Evolutionary conservation across 2,888 invertebrate genomes (phyloP).

Genomic region (Trichogramma dendrolimi): DNA sequence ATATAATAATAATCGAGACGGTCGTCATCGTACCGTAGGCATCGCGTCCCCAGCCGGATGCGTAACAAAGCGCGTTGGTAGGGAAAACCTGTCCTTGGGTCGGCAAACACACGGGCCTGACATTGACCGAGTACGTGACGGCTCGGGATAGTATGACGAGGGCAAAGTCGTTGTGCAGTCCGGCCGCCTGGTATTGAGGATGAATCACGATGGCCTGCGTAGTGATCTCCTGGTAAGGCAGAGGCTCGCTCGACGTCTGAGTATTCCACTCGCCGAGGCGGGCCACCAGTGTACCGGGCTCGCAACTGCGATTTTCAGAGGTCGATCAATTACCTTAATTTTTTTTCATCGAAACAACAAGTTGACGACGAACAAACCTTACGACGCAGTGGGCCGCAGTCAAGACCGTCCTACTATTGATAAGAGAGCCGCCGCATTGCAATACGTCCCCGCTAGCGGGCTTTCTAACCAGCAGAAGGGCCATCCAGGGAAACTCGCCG

Average conservation of each 20-base stretch:
- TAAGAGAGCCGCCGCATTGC: conserved; percentile 75
- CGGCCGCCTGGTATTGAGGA: conserved; percentile 62
- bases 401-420: conserved; percentile 69
- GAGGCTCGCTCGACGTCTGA: conserved; percentile 63
- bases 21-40: conserved; percentile 56
- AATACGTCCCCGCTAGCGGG: conserved; percentile 57
- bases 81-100: conserved; percentile 52
- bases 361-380: conserved; percentile 33
- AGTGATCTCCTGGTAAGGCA: conserved; percentile 64
- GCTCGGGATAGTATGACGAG: conserved; percentile 64
- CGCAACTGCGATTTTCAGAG: conserved; percentile 30
- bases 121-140: conserved; percentile 61
- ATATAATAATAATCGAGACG: too few species aligned
- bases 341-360: neutral
- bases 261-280: conserved; percentile 80
- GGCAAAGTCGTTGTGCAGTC: conserved; percentile 73
- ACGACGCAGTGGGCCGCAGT: conserved; percentile 77
- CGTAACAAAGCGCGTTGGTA: conserved; percentile 59
- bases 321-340: conserved; percentile 2
- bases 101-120: conserved; percentile 67
- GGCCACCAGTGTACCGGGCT: conserved; percentile 51
- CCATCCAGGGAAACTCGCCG: conserved; percentile 82
- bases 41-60: conserved; percentile 74
- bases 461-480: conserved; percentile 62
- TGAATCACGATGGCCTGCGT: conserved; percentile 60